Conservation (phyloP, 2,797 vertebrate genomes). For the Phalanger gymnotis region DNA sequence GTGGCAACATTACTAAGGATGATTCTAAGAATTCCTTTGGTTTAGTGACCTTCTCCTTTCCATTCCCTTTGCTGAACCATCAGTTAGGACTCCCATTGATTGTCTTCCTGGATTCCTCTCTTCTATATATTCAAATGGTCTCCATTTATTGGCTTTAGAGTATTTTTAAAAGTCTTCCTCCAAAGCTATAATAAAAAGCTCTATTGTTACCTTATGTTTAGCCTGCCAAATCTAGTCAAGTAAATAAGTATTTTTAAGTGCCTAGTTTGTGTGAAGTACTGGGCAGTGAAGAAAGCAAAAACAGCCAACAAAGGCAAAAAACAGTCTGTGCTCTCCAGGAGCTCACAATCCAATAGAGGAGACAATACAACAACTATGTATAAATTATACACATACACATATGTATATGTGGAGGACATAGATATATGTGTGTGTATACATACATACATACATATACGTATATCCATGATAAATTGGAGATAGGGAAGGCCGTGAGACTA, state of each 20-base stretch:
- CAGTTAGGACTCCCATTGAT: not conserved
- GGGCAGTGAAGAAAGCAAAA: not conserved
- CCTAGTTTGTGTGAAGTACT: not conserved
- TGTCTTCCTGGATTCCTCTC: not conserved
- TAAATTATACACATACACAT: not conserved
- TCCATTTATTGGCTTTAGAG: constrained; percentile 40
- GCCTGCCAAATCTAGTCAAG: not conserved
- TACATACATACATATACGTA: too few relatives aligned
- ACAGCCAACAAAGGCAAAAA: too few relatives aligned
- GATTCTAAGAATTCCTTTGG: not conserved
- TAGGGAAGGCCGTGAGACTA: not conserved
- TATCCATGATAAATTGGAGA: not conserved
- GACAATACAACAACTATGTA: not conserved
- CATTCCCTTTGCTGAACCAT: not conserved
- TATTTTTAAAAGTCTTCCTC: constrained; percentile 43
- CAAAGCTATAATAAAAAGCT: not conserved
- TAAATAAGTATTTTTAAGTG: not conserved
- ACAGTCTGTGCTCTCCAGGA: not conserved
- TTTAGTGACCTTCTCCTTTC: not conserved
- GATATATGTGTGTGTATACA: too few relatives aligned
- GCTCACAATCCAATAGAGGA: not conserved
- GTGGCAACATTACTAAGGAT: not conserved
- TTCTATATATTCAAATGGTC: not conserved
- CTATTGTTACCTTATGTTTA: not conserved
- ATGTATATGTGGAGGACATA: too few relatives aligned